A percentile compares a stretch with the other conserved stretches of the same genome.
These are phyloP conservation scores for Zingel zingel DNA, from an alignment of 2,113 vertebrate genomes.

Conservation along the genomic window DNA sequence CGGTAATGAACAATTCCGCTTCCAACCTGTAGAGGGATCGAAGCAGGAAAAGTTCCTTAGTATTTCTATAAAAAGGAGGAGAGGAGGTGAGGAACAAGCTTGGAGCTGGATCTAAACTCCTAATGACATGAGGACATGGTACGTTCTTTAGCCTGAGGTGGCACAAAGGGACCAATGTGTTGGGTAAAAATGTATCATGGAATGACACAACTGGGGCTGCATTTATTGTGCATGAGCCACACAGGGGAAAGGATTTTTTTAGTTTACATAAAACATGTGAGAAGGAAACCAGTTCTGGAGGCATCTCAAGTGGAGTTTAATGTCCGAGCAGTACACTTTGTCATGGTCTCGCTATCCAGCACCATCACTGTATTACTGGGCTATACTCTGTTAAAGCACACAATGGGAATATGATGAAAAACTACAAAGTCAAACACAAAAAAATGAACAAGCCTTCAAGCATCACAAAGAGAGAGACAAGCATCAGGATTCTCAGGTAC, in stretches of 20 bases:
- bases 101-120: constrained; percentile 15
- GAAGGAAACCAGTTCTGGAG: constrained; percentile 7
- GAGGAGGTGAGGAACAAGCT: constrained; percentile 30
- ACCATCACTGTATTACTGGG: background rate
- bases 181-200: constrained; percentile 53
- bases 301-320: constrained; percentile 13
- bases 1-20: too few species aligned
- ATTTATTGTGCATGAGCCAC: constrained; percentile 53
- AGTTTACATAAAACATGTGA: constrained; percentile 50
- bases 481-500: background rate
- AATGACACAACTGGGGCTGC: constrained; percentile 47
- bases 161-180: constrained; percentile 32
- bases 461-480: background rate
- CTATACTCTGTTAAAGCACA: background rate
- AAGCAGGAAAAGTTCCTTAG: too few species aligned
- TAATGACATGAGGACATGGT: constrained; percentile 47
- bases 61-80: background rate
- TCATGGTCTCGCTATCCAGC: background rate
- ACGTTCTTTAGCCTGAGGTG: constrained; percentile 12
- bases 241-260: constrained; percentile 23
- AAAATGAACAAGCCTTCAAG: background rate
- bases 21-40: too few species aligned
- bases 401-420: background rate
- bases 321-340: background rate
- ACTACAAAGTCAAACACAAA: background rate